Evolutionary conservation across 37 sponge, comb jelly and placozoan genomes (phyloP).

Genomic region (Theonella swinhoei): DNA sequence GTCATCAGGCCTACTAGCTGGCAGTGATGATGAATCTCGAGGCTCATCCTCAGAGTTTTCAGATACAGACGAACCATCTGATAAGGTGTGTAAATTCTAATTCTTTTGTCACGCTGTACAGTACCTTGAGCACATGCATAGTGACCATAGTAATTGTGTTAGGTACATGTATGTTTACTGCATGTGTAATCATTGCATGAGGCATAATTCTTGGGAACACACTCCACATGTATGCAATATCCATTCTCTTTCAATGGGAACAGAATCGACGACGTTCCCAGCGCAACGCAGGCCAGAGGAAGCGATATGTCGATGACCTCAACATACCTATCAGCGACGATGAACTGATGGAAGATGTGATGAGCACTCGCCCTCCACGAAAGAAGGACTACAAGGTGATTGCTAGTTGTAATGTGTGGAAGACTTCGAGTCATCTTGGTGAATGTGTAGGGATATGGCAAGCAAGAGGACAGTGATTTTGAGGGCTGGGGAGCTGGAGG

Average conservation of each 20-base stretch:
- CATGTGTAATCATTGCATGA: too few relatives aligned
- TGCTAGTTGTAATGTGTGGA: not conserved
- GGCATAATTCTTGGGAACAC: too few relatives aligned
- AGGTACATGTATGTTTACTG: too few relatives aligned
- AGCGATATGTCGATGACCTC: constrained; percentile 88
- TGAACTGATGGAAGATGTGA: constrained; percentile 54
- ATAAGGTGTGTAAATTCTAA: not conserved
- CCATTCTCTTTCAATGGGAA: not conserved
- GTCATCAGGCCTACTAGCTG: not conserved
- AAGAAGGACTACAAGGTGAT: constrained; percentile 42
- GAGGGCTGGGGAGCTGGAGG: constrained; percentile 11
- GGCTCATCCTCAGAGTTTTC: not conserved
- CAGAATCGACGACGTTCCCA: constrained; percentile 68
- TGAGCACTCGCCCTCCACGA: constrained; percentile 30
- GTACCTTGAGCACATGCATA: too few relatives aligned
- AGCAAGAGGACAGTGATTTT: constrained; percentile 54
- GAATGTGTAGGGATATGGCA: constrained; percentile 29
- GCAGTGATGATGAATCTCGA: too few relatives aligned
- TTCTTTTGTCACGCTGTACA: not conserved
- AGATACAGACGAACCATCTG: not conserved
- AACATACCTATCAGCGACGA: constrained; percentile 90
- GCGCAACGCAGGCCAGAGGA: constrained; percentile 76
- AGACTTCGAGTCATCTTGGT: not conserved
- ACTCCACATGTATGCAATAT: too few relatives aligned
- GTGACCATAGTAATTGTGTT: too few relatives aligned